Evolutionary conservation across 2,797 vertebrate species (phyloP).

Genomic region (Hybognathus amarus): DNA sequence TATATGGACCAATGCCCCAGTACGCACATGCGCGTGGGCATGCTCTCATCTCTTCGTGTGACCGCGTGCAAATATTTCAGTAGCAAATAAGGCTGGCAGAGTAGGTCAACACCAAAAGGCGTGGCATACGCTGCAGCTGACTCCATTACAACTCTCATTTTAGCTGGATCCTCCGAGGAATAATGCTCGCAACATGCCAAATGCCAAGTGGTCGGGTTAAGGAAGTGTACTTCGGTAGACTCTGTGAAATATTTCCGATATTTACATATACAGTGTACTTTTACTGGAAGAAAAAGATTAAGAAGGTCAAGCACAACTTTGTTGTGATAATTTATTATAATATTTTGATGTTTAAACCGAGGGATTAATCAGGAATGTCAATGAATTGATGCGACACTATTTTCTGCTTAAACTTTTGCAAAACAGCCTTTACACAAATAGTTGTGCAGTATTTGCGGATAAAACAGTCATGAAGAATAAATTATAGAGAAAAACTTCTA

Average conservation of each 20-base stretch:
- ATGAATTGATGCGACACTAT: background rate
- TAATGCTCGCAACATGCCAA: constrained; percentile 90
- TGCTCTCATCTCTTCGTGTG: constrained; percentile 16
- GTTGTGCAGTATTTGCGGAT: background rate
- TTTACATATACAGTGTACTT: background rate
- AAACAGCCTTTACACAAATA: background rate
- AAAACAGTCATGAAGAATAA: background rate
- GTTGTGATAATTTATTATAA: no score
- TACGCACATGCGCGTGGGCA: background rate
- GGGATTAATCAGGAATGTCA: constrained; percentile 36
- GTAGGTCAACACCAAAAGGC: constrained; percentile 62
- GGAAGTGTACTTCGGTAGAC: constrained; percentile 95
- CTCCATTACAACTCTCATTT: constrained; percentile 35
- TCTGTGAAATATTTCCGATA: background rate
- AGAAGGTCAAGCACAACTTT: background rate
- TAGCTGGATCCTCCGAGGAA: constrained; percentile 32
- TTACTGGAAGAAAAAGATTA: background rate
- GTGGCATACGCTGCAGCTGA: constrained; percentile 71
- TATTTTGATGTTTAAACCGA: background rate
- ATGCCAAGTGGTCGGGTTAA: constrained; percentile 92
- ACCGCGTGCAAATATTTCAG: constrained; percentile 62
- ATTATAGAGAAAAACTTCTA: background rate
- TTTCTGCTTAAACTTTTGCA: constrained; percentile 46
- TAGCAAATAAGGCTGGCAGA: constrained; percentile 67
- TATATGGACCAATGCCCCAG: no score